phyloP scores from a whole-genome alignment of 23 tunicate genomes.

The Clavelina lepadiformis region DNA sequence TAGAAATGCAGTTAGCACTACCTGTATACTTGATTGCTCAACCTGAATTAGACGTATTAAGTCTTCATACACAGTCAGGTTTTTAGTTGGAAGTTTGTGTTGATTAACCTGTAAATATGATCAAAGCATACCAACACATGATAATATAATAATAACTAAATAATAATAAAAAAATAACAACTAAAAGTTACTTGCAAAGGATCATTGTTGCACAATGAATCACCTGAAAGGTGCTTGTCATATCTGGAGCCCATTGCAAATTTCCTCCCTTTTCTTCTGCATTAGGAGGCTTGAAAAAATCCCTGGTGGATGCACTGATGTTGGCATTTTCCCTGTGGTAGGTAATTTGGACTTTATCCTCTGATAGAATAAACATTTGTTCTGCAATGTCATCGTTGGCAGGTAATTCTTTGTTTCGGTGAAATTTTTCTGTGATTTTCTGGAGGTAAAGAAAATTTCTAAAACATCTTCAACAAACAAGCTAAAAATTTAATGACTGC shows the following conservation, averaged over 20 bases:
- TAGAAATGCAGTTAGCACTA: too few relatives aligned
- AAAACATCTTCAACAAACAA: background rate
- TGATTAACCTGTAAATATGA: conserved; percentile 79
- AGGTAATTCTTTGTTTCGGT: conserved; percentile 51
- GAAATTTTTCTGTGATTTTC: conserved; percentile 85
- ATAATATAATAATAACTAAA: too few relatives aligned
- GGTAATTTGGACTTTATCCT: conserved; percentile 82
- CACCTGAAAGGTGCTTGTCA: conserved; percentile 81
- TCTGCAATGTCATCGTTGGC: conserved; percentile 88
- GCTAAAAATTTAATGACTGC: background rate
- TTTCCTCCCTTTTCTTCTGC: conserved; percentile 92
- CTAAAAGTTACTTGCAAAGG: background rate
- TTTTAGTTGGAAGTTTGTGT: conserved; percentile 35
- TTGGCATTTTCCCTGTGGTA: conserved; percentile 78
- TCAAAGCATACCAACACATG: too few relatives aligned
- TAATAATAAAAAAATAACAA: background rate
- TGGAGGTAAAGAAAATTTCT: background rate
- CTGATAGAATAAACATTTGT: conserved; percentile 60
- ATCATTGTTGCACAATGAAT: background rate
- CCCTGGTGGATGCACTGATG: conserved; percentile 91
- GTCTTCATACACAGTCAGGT: conserved; percentile 68
- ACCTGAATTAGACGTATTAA: conserved; percentile 52
- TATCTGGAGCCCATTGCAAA: conserved; percentile 85
- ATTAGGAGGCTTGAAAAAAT: conserved; percentile 87
- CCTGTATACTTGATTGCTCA: conserved; percentile 81